These are phyloP conservation scores for Solen grandis DNA, from an alignment of 1,140 invertebrate genomes.

Conservation along the genomic window DNA sequence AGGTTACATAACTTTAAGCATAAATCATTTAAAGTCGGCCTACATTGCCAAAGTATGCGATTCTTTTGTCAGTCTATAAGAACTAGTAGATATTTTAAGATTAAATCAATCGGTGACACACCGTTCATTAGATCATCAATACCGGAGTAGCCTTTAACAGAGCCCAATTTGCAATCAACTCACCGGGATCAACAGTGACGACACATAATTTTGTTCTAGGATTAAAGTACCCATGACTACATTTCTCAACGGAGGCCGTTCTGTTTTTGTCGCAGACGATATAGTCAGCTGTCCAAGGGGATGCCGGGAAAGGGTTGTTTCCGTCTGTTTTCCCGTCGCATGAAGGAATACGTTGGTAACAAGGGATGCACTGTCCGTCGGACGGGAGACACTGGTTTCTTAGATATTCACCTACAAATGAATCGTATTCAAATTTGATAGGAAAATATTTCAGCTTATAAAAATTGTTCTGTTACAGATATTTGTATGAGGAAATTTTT, in stretches of 20 bases:
- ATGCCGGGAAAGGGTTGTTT: slow-evolving; percentile 14
- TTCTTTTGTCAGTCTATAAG: not conserved
- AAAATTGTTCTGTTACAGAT: no score
- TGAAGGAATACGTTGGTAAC: slow-evolving; percentile 15
- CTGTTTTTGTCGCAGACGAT: slow-evolving; percentile 33
- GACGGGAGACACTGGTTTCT: slow-evolving; percentile 50
- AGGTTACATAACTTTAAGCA: not conserved
- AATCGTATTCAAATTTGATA: not conserved
- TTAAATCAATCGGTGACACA: no score
- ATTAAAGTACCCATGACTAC: slow-evolving; percentile 35
- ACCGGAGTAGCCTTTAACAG: no score
- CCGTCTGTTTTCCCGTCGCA: slow-evolving; percentile 40
- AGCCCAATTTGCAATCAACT: no score
- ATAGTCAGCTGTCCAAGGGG: slow-evolving; percentile 20
- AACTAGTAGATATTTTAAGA: no score
- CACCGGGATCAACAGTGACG: slow-evolving; percentile 39
- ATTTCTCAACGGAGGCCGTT: slow-evolving; percentile 20
- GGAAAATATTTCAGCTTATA: no score
- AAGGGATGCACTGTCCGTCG: slow-evolving; percentile 33
- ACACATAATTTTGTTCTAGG: slow-evolving; percentile 29
- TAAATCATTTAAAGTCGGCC: not conserved
- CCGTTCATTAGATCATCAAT: no score
- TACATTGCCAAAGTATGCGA: not conserved
- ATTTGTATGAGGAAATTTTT: no score
- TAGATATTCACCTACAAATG: slow-evolving; percentile 55